Evolutionary conservation across 2,888 invertebrate species (phyloP).

Genomic region (Papilio protenor): DNA sequence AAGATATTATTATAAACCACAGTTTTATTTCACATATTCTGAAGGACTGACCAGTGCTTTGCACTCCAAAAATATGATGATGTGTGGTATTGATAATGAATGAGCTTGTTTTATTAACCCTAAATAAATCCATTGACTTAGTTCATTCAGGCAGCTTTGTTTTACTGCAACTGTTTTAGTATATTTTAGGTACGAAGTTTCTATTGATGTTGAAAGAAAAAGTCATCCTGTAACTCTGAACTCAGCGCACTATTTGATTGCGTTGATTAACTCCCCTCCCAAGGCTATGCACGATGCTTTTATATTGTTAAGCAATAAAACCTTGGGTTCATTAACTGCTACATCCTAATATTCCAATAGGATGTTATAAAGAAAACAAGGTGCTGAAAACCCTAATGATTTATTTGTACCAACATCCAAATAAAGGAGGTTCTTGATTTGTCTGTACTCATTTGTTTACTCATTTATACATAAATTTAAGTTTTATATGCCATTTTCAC

Average conservation of each 20-base stretch:
- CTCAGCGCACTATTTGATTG: neutral
- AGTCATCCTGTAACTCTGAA: neutral
- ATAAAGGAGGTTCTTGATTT: too few species aligned
- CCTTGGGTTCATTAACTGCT: neutral
- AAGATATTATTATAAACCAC: too few species aligned
- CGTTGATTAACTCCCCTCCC: neutral
- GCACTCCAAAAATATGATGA: neutral
- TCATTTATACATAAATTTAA: too few species aligned
- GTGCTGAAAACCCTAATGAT: neutral
- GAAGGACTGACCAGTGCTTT: neutral
- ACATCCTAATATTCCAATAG: conserved; percentile 1
- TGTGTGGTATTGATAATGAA: too few species aligned
- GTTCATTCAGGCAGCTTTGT: too few species aligned
- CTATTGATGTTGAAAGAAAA: neutral
- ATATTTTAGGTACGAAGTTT: too few species aligned
- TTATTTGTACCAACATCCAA: neutral
- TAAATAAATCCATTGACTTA: too few species aligned
- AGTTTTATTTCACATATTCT: too few species aligned
- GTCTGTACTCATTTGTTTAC: too few species aligned
- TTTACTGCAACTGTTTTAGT: too few species aligned
- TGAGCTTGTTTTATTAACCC: too few species aligned
- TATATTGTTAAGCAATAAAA: neutral
- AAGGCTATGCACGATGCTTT: neutral
- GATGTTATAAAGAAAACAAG: neutral
- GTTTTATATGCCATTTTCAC: too few species aligned